phyloP scores from a whole-genome alignment of 2,888 invertebrate species.

The Torymus aiolomorphi region DNA sequence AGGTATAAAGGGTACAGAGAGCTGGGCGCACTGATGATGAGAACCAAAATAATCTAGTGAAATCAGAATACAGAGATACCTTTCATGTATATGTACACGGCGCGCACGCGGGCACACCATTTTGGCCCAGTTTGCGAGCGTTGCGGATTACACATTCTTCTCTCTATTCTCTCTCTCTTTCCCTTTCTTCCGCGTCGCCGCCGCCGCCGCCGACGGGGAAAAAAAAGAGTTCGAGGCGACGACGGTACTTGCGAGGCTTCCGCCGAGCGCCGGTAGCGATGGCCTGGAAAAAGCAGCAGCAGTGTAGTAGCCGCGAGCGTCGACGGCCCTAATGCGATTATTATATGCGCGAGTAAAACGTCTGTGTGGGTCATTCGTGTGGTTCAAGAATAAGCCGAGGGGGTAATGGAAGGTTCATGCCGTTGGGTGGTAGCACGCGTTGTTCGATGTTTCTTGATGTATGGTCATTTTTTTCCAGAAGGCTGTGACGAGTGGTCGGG shows the following conservation, averaged over 20 bases:
- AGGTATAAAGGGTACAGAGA: too few species aligned
- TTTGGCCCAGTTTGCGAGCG: conserved; percentile 27
- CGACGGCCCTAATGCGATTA: conserved; percentile 32
- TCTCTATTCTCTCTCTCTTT: conserved; percentile 14
- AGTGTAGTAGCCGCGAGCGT: neutral
- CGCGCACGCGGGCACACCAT: neutral
- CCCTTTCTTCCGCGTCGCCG: conserved; percentile 6
- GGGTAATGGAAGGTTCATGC: too few species aligned
- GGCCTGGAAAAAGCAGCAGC: conserved; percentile 36
- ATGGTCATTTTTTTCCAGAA: too few species aligned
- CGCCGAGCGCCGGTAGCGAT: neutral
- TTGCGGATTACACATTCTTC: conserved; percentile 1
- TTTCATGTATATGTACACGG: conserved; percentile 4
- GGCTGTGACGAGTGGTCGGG: too few species aligned
- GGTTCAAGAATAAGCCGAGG: too few species aligned
- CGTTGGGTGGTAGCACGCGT: too few species aligned
- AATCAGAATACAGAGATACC: conserved; percentile 37
- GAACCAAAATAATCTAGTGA: conserved; percentile 51
- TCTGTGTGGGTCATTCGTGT: too few species aligned
- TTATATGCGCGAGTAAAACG: neutral
- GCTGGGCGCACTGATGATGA: conserved; percentile 10
- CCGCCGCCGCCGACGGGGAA: neutral
- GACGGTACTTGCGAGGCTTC: conserved; percentile 33
- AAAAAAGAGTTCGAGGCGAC: neutral
- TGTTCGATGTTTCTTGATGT: too few species aligned